phyloP scores from a whole-genome alignment of 1,140 invertebrate species.

The Drosophila pallidifrons region DNA sequence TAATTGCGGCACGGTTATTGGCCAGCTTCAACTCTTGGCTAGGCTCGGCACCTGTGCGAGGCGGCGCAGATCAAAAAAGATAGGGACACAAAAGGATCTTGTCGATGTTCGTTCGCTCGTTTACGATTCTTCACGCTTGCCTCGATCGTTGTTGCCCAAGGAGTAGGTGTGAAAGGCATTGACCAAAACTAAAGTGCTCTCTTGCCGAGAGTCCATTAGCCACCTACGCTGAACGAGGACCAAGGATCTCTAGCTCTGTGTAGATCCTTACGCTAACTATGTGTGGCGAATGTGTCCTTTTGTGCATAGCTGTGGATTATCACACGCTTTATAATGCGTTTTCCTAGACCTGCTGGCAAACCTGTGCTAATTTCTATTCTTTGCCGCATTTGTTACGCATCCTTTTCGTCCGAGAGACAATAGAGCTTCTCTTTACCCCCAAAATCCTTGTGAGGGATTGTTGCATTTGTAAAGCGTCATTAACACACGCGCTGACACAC shows the following conservation, averaged over 20 bases:
- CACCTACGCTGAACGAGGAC: conserved; percentile 55
- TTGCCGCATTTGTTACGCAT: conserved; percentile 69
- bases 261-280: conserved; percentile 77
- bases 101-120: conserved; percentile 20
- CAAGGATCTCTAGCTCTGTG: conserved; percentile 24
- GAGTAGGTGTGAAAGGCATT: conserved; percentile 78
- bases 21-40: conserved; percentile 19
- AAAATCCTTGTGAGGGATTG: conserved; percentile 13
- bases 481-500: conserved; percentile 59
- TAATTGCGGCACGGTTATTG: conserved; percentile 70
- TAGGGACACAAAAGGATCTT: conserved; percentile 47
- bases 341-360: conserved; percentile 71
- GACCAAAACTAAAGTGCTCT: conserved; percentile 79
- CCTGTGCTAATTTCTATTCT: conserved; percentile 73
- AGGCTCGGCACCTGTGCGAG: conserved; percentile 60
- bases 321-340: conserved; percentile 76
- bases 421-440: conserved; percentile 44
- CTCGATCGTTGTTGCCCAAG: conserved; percentile 40
- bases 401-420: conserved; percentile 48
- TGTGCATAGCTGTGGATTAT: conserved; percentile 74
- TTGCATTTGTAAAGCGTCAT: conserved; percentile 56
- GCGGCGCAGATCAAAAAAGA: conserved; percentile 71
- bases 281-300: conserved; percentile 79
- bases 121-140: conserved; percentile 76
- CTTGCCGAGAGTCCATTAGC: conserved; percentile 66